Conservation (phyloP, 64 coral and sea anemone species). For the Astreopora myriophthalma region DNA sequence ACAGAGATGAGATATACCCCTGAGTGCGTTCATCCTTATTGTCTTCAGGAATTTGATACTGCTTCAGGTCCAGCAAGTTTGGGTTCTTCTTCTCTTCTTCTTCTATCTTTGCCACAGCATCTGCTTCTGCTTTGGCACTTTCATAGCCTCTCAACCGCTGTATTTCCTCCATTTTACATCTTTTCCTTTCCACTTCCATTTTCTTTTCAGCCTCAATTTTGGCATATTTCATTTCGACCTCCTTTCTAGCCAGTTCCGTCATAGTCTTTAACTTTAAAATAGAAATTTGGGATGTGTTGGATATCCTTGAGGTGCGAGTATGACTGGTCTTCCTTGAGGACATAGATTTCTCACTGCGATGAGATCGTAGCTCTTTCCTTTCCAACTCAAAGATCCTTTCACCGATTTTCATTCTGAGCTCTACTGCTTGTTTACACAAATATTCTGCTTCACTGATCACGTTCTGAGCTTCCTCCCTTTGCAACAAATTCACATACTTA, state of each 20-base stretch:
- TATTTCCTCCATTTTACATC: not conserved
- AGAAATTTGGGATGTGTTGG: not conserved
- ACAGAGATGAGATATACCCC: not conserved
- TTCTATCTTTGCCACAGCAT: conserved; percentile 1
- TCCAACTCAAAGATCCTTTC: conserved; percentile 24
- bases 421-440: conserved; percentile 15
- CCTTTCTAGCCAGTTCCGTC: not conserved
- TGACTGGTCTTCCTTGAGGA: not conserved
- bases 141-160: conserved; percentile 8
- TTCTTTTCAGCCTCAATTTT: not conserved
- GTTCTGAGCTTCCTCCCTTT: not conserved
- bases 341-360: not conserved
- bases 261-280: not conserved
- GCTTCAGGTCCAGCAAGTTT: not conserved
- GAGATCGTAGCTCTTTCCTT: not conserved
- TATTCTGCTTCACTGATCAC: not conserved
- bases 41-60: not conserved
- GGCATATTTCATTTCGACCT: conserved; percentile 23
- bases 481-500: not conserved
- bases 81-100: conserved; percentile 4
- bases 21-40: not conserved
- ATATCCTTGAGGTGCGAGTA: not conserved
- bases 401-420: conserved; percentile 16
- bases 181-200: not conserved
- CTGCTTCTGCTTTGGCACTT: conserved; percentile 19